A percentile compares a stretch with the other conserved stretches of the same genome.
These are phyloP conservation scores for Gila robusta DNA, from an alignment of 2,797 vertebrate genomes.

Conservation along the genomic window DNA sequence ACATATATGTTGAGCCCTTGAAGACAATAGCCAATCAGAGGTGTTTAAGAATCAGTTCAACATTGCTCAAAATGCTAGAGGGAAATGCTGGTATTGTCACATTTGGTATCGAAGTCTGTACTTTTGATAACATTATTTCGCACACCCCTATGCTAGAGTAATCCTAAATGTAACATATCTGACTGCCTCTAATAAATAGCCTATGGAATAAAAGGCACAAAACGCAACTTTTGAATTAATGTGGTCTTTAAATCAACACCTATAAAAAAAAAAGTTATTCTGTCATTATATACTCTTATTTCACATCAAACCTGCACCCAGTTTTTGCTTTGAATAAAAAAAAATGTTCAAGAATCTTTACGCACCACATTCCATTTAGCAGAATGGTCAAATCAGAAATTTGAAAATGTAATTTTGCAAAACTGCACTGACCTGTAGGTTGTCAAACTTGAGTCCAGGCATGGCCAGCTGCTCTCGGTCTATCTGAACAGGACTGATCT, in stretches of 20 bases:
- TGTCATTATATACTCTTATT: neutral
- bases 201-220: neutral
- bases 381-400: neutral
- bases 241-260: neutral
- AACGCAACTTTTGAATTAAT: neutral
- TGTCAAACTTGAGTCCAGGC: slow-evolving; percentile 98
- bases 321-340: neutral
- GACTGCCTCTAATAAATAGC: neutral
- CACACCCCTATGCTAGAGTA: neutral
- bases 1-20: no score
- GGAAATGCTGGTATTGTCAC: no score
- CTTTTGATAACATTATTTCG: no score
- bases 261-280: neutral
- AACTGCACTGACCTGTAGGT: slow-evolving; percentile 87
- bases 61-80: no score
- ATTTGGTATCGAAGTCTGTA: no score
- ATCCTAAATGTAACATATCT: neutral
- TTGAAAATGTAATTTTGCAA: slow-evolving; percentile 32
- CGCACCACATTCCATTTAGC: neutral
- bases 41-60: no score
- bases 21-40: no score
- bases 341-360: neutral
- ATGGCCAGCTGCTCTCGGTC: slow-evolving; percentile 91
- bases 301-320: neutral
- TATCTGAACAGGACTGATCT: slow-evolving; percentile 82